Base-by-base conservation (phyloP, 2,888 invertebrate species). In the Lottia scabra region DNA sequence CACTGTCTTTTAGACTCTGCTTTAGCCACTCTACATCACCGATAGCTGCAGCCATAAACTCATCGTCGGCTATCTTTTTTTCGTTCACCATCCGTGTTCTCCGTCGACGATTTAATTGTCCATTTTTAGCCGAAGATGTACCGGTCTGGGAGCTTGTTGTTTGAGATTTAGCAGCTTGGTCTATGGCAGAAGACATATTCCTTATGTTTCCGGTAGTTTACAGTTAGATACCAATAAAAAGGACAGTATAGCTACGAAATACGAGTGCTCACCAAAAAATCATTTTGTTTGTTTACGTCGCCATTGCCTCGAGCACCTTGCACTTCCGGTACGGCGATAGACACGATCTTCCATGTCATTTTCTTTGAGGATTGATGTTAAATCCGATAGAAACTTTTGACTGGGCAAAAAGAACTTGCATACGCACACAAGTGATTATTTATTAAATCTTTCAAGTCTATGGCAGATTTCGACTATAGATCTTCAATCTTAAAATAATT, bases 31-130 rank as follows among this genome's bases (percentile, higher is more conserved):
- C 87, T 19, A 86, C 84, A 75, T 89, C 89, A 15, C 89, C 89
- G 63, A 89, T 88, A 5, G 89, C 88, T 16, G 89, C 88, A 26
- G 89, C 89, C 89, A 89, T 89, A 75, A 88, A 89, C 67, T 89
- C 88, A 82, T 89, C 89, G 68, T 88, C 87, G 38, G 84, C 84
- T 44, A 87, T 85, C 75, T 85, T 85, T 70, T 85, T 87, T 68
- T 85, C 87, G 65, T 78, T 81, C 8, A 79, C 76, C 27, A 81
- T 71, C 48, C 81, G 73, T 30, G 83, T 78, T 30, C 83, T 74
- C 63, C 84, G 79, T n/a, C 83, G 79, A 45, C 80, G 73, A 43
- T 38, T 78, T 75, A 67, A 74, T 75, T 6, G 81, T 74, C 38
- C 80, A 76, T 30, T 78, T 74, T 19, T 79, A 66, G 64, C 75